Conservation (phyloP, 2,797 vertebrate genomes). For the Lutjanus campechanus region DNA sequence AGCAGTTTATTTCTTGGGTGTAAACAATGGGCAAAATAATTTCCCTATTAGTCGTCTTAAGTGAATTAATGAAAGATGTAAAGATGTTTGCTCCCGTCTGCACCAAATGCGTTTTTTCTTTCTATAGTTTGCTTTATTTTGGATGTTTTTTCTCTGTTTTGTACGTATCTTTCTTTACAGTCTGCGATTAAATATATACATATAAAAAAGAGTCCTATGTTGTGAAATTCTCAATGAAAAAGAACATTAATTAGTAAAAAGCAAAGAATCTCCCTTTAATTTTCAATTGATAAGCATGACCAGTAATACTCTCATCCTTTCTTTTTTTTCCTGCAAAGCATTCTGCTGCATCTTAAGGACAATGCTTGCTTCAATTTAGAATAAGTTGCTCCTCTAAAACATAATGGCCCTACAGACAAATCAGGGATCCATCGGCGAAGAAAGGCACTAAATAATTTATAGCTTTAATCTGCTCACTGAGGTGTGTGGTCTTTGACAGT, state of each 20-base stretch:
- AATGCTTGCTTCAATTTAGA: conserved; percentile 87
- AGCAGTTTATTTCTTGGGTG: too few species aligned
- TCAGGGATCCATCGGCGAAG: conserved; percentile 94
- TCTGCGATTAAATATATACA: too few species aligned
- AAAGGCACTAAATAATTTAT: conserved; percentile 99
- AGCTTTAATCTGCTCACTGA: conserved; percentile 99
- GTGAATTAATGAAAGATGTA: too few species aligned
- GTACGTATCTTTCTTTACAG: too few species aligned
- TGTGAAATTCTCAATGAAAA: conserved; percentile 24
- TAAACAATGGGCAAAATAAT: too few species aligned
- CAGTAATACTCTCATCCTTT: conserved; percentile 45
- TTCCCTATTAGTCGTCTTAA: too few species aligned
- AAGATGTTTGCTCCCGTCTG: too few species aligned
- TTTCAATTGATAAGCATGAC: conserved; percentile 73
- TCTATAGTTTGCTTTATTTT: too few species aligned
- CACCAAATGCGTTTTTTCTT: too few species aligned
- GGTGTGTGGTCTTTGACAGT: conserved; percentile 99
- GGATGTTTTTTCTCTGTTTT: too few species aligned
- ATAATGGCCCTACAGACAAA: conserved; percentile 96
- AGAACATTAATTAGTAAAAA: conserved; percentile 47
- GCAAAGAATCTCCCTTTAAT: conserved; percentile 48
- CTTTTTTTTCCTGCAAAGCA: background rate
- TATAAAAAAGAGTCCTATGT: too few species aligned
- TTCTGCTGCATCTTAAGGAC: conserved; percentile 78
- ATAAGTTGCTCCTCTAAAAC: conserved; percentile 95